These are phyloP conservation scores for Pachliopta kotzebuea DNA, from an alignment of 2,888 invertebrate genomes.

Conservation along the genomic window DNA sequence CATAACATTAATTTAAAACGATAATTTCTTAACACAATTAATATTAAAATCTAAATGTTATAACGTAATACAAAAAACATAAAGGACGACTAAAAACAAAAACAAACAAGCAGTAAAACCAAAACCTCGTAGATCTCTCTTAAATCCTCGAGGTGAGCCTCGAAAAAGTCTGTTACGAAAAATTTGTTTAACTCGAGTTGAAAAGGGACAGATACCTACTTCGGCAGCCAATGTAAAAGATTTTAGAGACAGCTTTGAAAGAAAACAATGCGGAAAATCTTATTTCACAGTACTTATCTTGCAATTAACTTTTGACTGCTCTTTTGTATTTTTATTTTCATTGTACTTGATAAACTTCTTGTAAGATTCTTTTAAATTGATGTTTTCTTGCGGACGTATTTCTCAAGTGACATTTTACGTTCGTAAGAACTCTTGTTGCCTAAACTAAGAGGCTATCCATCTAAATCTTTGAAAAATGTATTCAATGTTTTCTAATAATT, in stretches of 20 bases:
- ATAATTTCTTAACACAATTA: background rate
- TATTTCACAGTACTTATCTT: constrained; percentile 60
- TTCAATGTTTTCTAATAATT: background rate
- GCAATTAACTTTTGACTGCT: constrained; percentile 58
- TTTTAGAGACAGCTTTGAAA: constrained; percentile 57
- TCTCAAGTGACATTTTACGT: background rate
- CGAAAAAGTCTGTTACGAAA: constrained; percentile 69
- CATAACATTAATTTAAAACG: background rate
- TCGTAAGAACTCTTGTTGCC: background rate
- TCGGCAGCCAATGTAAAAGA: constrained; percentile 59
- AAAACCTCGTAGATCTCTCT: constrained; percentile 64
- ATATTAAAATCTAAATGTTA: background rate
- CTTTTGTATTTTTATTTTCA: constrained; percentile 35
- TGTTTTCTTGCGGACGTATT: background rate
- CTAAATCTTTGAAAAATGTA: background rate
- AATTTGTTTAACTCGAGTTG: constrained; percentile 73
- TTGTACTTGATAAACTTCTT: constrained; percentile 20
- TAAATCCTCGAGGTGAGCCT: constrained; percentile 69
- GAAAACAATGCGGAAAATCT: constrained; percentile 53
- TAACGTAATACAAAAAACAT: constrained; percentile 37
- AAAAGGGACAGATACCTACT: constrained; percentile 62
- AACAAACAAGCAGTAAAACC: constrained; percentile 60
- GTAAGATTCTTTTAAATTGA: constrained; percentile 7
- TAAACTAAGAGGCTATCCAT: background rate
- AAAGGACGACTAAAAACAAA: constrained; percentile 31